phyloP scores from a whole-genome alignment of 2,888 invertebrate genomes.

The Oxycera nigricornis region DNA sequence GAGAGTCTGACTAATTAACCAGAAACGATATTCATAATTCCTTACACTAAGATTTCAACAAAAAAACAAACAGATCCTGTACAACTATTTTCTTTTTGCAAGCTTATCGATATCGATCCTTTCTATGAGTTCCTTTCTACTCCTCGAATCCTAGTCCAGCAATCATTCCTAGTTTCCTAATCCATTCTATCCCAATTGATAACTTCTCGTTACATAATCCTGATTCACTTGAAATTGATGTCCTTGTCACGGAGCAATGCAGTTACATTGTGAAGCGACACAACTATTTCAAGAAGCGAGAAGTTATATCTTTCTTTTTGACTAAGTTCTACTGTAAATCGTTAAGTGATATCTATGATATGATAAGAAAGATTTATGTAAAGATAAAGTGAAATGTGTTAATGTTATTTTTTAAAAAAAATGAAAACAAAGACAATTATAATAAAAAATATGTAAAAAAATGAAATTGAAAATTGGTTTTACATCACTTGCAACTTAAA shows the following conservation, averaged over 20 bases:
- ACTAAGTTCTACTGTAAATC: slow-evolving; percentile 35
- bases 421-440: slow-evolving; percentile 36
- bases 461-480: too few species aligned
- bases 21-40: not conserved
- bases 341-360: slow-evolving; percentile 47
- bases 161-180: not conserved
- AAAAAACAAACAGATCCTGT: slow-evolving; percentile 15
- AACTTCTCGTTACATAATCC: not conserved
- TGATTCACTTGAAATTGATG: not conserved
- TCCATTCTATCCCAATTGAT: not conserved
- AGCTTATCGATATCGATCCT: not conserved
- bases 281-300: not conserved
- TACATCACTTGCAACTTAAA: too few species aligned
- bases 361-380: slow-evolving; percentile 43
- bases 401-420: slow-evolving; percentile 46
- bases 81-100: slow-evolving; percentile 18
- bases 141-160: not conserved
- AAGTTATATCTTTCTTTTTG: not conserved
- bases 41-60: slow-evolving; percentile 24
- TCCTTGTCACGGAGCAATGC: not conserved
- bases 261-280: slow-evolving; percentile 3
- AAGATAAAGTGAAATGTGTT: slow-evolving; percentile 44
- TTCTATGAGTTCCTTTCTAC: not conserved
- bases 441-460: too few species aligned
- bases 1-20: slow-evolving; percentile 60